A percentile compares a stretch with the other conserved stretches of the same genome.
These are phyloP conservation scores for Dipodomys stephensi DNA, from an alignment of 2,113 vertebrate species.

Conservation along the genomic window DNA sequence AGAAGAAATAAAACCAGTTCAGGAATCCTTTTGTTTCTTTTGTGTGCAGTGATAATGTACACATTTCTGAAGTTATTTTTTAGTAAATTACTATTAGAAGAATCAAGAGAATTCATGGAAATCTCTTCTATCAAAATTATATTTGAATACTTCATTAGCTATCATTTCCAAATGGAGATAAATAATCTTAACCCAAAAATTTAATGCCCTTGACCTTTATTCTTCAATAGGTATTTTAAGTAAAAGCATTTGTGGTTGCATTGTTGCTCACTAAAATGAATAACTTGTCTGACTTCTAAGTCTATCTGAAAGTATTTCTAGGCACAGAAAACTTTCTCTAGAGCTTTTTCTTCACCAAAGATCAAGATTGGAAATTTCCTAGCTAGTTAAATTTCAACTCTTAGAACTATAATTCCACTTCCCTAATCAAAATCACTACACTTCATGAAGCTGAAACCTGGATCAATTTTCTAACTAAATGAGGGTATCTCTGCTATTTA, in stretches of 20 bases:
- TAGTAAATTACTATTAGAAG: conserved; percentile 12
- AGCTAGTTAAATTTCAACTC: neutral
- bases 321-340: neutral
- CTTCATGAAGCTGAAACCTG: neutral
- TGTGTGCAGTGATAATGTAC: neutral
- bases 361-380: neutral
- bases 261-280: neutral
- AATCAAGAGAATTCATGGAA: neutral
- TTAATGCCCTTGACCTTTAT: neutral
- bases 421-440: neutral
- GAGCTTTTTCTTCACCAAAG: neutral
- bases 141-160: neutral
- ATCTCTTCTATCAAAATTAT: neutral
- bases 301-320: neutral
- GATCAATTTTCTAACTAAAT: neutral
- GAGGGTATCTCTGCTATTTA: neutral
- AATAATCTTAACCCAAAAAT: conserved; percentile 35
- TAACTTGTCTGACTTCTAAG: neutral
- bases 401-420: neutral
- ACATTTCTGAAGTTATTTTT: conserved; percentile 48
- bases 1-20: conserved; percentile 59
- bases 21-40: conserved; percentile 53
- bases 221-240: neutral
- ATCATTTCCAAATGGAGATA: conserved; percentile 8
- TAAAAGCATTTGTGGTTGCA: conserved; percentile 15